Evolutionary conservation across 1,140 invertebrate species (phyloP), one percentile per base, ranked within the genome.

Genomic region (Papilio polyxenes): DNA sequence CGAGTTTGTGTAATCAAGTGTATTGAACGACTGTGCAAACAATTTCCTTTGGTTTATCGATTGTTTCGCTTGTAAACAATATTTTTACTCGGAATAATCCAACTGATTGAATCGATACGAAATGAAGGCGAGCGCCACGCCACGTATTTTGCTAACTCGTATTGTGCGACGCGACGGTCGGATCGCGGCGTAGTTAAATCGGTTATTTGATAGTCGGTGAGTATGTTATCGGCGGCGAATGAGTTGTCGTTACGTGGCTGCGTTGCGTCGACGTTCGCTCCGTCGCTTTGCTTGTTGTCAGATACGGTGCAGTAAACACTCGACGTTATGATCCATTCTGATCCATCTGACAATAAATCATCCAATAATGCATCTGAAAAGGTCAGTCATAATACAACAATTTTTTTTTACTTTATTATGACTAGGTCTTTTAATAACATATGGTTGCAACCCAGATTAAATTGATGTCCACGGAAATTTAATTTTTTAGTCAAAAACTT

Each of bases 211-310:
- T 80, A 65, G 78, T 59, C 37, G 37, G 78, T 65, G 53, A 62
- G 76, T 80, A 72, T 72, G 84, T 90, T 90, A 91, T 91, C 89
- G 91, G 81, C 1, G 49, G 78, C 78, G 78, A 65, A 65, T 65
- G 56, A 62, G 76, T 65, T 80, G 78, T 65, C 59, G 78, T 10
- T 80, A 69, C 78, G 59, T 65, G 78, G 78, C 78, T 92, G 92
- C 92, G 92, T 93, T 91, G 92, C 92, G 86, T 81, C 91, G 88
- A 91, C 90, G 91, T 89, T 76, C 84, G 75, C 69, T 80, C 56
- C 56, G 17, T 9, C 15, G 76, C 48, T 37, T 82, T 80, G 17
- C 8, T 81, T 72, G 62, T 72, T 74, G 78, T 81, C 53, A 44
- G 53, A 78, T 74, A 81, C 85, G 72, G 80, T 81, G 79, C 83